Evolutionary conservation across 64 coral and sea anemone species (phyloP).

Genomic region (Catalaphyllia jardinei): DNA sequence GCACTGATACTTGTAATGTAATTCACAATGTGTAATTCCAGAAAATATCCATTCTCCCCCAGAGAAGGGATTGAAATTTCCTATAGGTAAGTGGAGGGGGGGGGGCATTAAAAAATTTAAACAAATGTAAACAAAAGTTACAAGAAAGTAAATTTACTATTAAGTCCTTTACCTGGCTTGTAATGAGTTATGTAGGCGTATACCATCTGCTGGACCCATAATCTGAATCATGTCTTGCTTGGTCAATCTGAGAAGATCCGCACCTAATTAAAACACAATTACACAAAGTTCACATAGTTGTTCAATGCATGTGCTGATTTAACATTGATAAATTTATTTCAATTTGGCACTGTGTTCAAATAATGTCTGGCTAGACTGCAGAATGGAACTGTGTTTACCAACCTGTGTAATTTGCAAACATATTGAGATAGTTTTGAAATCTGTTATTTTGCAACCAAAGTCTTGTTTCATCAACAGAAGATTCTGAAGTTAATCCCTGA

Average conservation of each 20-base stretch:
- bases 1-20: too few relatives aligned
- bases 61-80: too few relatives aligned
- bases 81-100: too few relatives aligned
- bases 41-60: too few relatives aligned
- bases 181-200: slow-evolving; percentile 86
- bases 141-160: too few relatives aligned
- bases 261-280: slow-evolving; percentile 39
- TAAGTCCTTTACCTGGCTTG: slow-evolving; percentile 78
- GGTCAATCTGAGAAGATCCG: slow-evolving; percentile 86
- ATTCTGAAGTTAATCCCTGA: slow-evolving; percentile 80
- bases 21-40: too few relatives aligned
- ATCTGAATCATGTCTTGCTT: slow-evolving; percentile 93
- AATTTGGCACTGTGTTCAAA: not conserved
- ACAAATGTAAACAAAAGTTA: too few relatives aligned
- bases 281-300: too few relatives aligned
- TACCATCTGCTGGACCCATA: slow-evolving; percentile 93
- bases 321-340: not conserved
- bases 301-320: not conserved
- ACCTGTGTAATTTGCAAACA: slow-evolving; percentile 97
- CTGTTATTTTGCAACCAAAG: slow-evolving; percentile 89
- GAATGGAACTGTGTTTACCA: not conserved
- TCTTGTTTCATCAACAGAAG: slow-evolving; percentile 91
- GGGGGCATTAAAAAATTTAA: too few relatives aligned
- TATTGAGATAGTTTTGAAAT: slow-evolving; percentile 76
- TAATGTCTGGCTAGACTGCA: too few relatives aligned